Base-by-base conservation (phyloP, 2,888 invertebrate species). In the Drosophila algonquin region DNA sequence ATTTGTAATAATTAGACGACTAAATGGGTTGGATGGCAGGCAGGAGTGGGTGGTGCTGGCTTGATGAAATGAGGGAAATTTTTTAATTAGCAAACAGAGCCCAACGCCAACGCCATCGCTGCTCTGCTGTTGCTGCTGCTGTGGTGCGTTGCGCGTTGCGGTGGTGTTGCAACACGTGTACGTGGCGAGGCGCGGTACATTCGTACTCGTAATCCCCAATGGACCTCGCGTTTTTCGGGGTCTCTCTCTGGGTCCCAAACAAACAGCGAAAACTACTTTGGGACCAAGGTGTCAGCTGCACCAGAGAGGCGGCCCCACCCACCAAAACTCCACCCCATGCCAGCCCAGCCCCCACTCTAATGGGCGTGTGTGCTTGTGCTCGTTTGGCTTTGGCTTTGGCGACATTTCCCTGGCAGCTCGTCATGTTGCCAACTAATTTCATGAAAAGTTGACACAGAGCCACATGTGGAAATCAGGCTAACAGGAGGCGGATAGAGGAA, bases 381-480 rank as follows among this genome's bases (percentile, higher is more conserved):
- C 18, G 46, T 57, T 2, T 3, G 12, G 40, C 40, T 14, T 54
- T 55, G 58, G 54, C 57, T 54, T 63, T 69, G 75, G 68, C 61
- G 56, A 61, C 77, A 60, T 63, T 72, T 73, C 48, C 69, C 73
- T 80, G 87, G 86, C 88, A 83, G 88, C 85, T 86, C 90, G 86
- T 90, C 89, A 89, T 88, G 90, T 88, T 90, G 89, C 87, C 82
- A 89, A 89, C 89, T 88, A 90, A 90, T 90, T 90, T 90, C 90
- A 85, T 89, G 84, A 89, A 40, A 88, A 85, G 87, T 90, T 89
- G 90, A 90, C 90, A 90, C 78, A 75, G 87, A 87, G 81, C 87
- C 90, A 86, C 90, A 90, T 82, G 85, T 89, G 90, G 68, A 82
- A 87, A 81, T 78, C 87, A 76, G 81, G 75, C 79, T 57, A 40